Base-by-base conservation (phyloP, 2,888 invertebrate genomes). In the Eurois occulta region DNA sequence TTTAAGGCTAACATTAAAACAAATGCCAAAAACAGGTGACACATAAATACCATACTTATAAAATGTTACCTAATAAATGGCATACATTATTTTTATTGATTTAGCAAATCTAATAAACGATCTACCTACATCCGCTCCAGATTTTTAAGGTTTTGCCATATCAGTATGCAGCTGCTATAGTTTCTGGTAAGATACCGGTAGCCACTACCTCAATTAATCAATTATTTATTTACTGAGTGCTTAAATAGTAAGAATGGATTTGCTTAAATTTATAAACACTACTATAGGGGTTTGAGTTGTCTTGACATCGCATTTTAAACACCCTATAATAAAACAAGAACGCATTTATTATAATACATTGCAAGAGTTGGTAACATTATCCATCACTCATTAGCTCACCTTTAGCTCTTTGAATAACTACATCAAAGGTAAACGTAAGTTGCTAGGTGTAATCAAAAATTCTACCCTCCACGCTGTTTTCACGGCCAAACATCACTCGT, bases 401-500 rank as follows among this genome's bases (percentile, higher is more conserved):
- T 52, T 28, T 28, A 18, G 3, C 13, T 24, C 11, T 3, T 35
- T 46, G 35, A 18, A 35, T 48, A 67, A 18, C 41, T 72, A 55
- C 32, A 28, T 38, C 24, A 41, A 41, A 48, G 11, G 16, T 6
- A 18, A 2, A 52, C 13, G 21, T 21, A n/a, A 1, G 2, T 71
- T 24, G 21, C 11, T 38, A 32, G 18, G 13, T 70, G 24, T 4
- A 28, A 66, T 58, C 28, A 66, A 70, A 66, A 52, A 38, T 8
- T 13, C 35, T 28, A 32, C 16, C 41, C 69, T 46, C 52, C 74
- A 69, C 83, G 76, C 81, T 72, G 67, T 43, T 68, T 82, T 87
- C 70, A 66, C 55, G 70, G 82, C 77, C 81, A 68, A 80, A 79
- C 78, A 48, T 80, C 80, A 85, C 72, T 83, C 86, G 85, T 89